Percentiles rank a stretch among this genome's conserved stretches.
These are phyloP conservation scores for Trissolcus basalis DNA, from an alignment of 1,140 invertebrate species.

Conservation along the genomic window DNA sequence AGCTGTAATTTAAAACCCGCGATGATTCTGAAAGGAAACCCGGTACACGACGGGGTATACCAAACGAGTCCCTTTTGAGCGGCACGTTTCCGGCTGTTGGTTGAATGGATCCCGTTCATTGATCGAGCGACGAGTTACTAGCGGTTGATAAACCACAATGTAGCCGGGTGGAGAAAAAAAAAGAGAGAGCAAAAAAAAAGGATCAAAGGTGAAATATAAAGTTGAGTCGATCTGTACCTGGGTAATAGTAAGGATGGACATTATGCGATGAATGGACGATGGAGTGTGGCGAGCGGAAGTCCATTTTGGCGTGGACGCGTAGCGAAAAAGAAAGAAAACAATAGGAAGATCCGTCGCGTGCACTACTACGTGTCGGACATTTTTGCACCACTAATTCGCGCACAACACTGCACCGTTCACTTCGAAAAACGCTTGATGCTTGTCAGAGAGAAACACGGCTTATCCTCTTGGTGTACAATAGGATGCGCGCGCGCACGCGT, in stretches of 20 bases:
- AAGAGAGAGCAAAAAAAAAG: background rate
- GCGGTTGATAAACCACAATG: too few relatives aligned
- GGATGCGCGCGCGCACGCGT: constrained; percentile 33
- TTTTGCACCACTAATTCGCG: constrained; percentile 5
- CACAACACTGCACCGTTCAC: constrained; percentile 41
- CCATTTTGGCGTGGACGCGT: constrained; percentile 60
- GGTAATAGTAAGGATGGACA: constrained; percentile 72
- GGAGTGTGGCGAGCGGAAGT: constrained; percentile 73
- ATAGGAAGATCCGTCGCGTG: constrained; percentile 18
- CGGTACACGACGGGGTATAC: too few relatives aligned
- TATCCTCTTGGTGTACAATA: constrained; percentile 3
- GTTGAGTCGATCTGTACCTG: constrained; percentile 60
- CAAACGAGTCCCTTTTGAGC: too few relatives aligned
- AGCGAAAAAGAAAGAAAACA: constrained; percentile 14
- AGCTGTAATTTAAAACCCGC: too few relatives aligned
- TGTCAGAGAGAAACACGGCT: constrained; percentile 12
- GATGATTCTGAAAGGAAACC: too few relatives aligned
- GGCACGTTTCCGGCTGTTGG: too few relatives aligned
- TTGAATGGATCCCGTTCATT: too few relatives aligned
- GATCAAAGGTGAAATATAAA: background rate
- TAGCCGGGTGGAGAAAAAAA: background rate
- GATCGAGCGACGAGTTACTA: too few relatives aligned
- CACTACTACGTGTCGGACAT: constrained; percentile 35
- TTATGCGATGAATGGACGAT: constrained; percentile 70
- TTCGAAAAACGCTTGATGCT: constrained; percentile 11